These are phyloP conservation scores for Sitobion miscanthi DNA, from an alignment of 1,140 invertebrate genomes.

Conservation along the genomic window DNA sequence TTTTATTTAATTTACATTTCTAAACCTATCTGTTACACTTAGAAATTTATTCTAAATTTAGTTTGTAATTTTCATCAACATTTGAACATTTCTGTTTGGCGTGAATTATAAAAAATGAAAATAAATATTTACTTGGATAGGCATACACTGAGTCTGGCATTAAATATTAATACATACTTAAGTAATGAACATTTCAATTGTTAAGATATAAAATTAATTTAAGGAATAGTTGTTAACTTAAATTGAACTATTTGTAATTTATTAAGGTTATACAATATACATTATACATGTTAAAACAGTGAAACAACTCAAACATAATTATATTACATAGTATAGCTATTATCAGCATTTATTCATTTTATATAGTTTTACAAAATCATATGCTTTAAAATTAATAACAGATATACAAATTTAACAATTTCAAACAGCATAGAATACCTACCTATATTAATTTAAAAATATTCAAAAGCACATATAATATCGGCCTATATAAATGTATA, in stretches of 20 bases:
- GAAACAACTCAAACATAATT: background rate
- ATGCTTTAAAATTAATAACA: background rate
- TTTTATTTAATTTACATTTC: background rate
- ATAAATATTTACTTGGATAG: background rate
- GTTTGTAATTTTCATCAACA: background rate
- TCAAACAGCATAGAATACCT: background rate
- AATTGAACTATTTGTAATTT: background rate
- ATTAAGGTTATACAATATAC: background rate
- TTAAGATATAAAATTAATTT: background rate
- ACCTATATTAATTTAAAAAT: background rate
- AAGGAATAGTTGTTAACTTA: background rate
- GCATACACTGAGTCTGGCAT: too few relatives aligned
- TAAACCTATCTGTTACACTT: background rate
- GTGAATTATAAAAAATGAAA: background rate
- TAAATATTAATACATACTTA: too few relatives aligned
- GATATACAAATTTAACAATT: background rate
- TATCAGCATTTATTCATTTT: slow-evolving; percentile 6
- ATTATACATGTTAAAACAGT: background rate
- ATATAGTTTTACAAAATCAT: background rate
- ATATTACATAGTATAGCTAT: background rate
- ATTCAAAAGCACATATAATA: background rate
- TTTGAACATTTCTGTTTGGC: background rate
- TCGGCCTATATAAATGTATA: background rate
- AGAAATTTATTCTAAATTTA: background rate
- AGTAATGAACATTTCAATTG: too few relatives aligned